Conservation (phyloP, 2,113 vertebrate genomes). For the Ailuropoda melanoleuca region DNA sequence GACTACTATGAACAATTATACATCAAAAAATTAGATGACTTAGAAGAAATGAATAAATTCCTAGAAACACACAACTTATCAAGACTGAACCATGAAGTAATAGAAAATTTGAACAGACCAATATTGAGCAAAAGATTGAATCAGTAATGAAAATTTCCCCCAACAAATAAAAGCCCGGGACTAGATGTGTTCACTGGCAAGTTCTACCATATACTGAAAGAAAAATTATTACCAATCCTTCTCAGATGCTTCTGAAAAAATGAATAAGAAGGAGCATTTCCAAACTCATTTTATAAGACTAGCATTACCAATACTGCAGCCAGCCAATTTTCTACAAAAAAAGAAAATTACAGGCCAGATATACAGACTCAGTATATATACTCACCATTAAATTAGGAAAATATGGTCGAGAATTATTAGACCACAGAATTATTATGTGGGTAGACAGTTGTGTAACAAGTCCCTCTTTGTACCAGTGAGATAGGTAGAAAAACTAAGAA, state of each 20-base stretch:
- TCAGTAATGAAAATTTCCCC: neutral
- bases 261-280: neutral
- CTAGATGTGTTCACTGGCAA: neutral
- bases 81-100: neutral
- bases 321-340: neutral
- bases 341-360: neutral
- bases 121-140: neutral
- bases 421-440: conserved; percentile 2
- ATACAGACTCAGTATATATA: neutral
- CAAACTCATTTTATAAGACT: neutral
- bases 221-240: conserved; percentile 6
- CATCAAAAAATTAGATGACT: neutral
- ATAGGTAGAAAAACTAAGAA: conserved; percentile 43
- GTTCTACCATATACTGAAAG: neutral
- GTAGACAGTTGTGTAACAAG: neutral
- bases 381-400: conserved; percentile 28
- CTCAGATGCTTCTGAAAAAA: neutral
- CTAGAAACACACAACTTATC: neutral
- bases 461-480: neutral
- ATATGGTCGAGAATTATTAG: conserved; percentile 25
- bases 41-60: neutral
- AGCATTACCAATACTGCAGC: neutral
- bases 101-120: neutral
- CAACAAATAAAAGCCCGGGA: neutral
- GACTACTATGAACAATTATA: neutral